Evolutionary conservation across 2,888 invertebrate genomes (phyloP), one percentile per base, ranked within the genome.

Genomic region (Brachylomia viminalis): DNA sequence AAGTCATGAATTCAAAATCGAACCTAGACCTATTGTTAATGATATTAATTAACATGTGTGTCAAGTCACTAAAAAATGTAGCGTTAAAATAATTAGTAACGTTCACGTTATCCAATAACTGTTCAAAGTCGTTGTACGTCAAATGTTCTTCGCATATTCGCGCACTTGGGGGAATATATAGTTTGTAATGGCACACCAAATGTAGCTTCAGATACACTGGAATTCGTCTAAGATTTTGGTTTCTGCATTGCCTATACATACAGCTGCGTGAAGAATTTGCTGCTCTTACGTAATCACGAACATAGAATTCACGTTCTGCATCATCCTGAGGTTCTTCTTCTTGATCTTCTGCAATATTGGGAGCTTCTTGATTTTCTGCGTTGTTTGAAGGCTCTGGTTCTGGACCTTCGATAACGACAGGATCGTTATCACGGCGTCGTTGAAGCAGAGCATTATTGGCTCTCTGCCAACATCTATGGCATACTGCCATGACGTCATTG

Each of bases 401-500:
- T 42, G 42, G 42, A 66, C 47, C 69, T 69, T 69, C 67, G 17
- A 42, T 33, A 62, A 71, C 8, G 61, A 42, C 42, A 42, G 61
- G 71, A 68, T 0, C 56, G 58, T 58, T 3, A 1, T 69, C 69
- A 69, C 4, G 68, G 13, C 58, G 45, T 20, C 0, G 58, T 69
- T 58, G 49, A 47, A 17, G 27, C 8, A 30, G 17, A 27, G 17
- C 30, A 76, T 71, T 76, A 4, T 71, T 76, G 65, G 75, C 75
- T 76, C 71, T 76, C 65, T 76, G 77, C 72, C 65, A 74, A 68
- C 77, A 78, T 74, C 74, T 74, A 69, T 74, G 77, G 10, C 74
- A 77, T 72, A 77, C n/a, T n/a, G n/a, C n/a, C n/a, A n/a, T n/a
- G n/a, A n/a, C n/a, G n/a, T n/a, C n/a, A n/a, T n/a, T n/a, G n/a